phyloP scores from a whole-genome alignment of 2,888 invertebrate species.

The Lasioglossum malachurum region DNA sequence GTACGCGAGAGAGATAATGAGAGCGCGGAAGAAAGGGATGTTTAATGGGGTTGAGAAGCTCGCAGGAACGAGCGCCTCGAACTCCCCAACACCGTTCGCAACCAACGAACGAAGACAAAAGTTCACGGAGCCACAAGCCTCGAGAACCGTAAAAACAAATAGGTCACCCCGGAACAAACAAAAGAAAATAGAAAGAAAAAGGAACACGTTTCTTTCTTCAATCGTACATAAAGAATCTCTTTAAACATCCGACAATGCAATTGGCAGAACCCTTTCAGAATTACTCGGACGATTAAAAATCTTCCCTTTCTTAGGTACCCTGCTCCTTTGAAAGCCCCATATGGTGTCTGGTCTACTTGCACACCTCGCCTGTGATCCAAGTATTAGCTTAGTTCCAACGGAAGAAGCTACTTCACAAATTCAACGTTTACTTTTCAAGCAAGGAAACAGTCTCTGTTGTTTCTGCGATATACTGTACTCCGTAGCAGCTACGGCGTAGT shows the following conservation, averaged over 20 bases:
- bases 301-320: neutral
- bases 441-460: neutral
- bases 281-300: neutral
- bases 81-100: neutral
- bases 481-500: neutral
- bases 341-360: neutral
- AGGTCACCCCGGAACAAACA: neutral
- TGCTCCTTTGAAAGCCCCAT: neutral
- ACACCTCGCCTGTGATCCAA: neutral
- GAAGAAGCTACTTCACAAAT: neutral
- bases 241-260: neutral
- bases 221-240: neutral
- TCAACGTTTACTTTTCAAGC: neutral
- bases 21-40: slow-evolving; percentile 30
- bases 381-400: neutral
- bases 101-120: neutral
- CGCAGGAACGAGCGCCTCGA: slow-evolving; percentile 22
- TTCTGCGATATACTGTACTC: neutral
- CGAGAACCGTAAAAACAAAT: neutral
- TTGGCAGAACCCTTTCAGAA: neutral
- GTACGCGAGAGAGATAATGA: slow-evolving; percentile 31
- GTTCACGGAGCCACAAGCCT: neutral
- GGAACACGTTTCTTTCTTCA: neutral
- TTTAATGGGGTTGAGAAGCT: slow-evolving; percentile 24
- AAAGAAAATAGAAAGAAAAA: neutral